Evolutionary conservation across 2,797 vertebrate species (phyloP).

Genomic region (Propithecus perrieri): DNA sequence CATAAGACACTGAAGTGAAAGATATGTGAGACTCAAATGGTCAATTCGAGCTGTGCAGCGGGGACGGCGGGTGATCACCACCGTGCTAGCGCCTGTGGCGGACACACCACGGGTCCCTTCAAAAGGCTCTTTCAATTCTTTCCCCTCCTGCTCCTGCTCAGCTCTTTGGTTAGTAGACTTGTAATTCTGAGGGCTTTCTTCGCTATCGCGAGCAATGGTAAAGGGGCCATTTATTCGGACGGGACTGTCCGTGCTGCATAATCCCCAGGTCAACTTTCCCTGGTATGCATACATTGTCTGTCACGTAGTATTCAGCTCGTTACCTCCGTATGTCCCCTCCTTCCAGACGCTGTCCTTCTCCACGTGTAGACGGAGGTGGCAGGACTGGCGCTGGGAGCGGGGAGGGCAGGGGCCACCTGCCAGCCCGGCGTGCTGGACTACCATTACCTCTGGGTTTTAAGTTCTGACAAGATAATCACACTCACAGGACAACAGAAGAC

Average conservation of each 20-base stretch:
- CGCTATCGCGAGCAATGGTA: not conserved
- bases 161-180: not conserved
- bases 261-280: not conserved
- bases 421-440: not conserved
- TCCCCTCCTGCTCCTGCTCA: not conserved
- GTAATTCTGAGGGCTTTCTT: not conserved
- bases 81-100: accelerated
- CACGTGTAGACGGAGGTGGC: accelerated
- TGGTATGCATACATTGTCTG: not conserved
- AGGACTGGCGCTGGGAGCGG: not conserved
- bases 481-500: not conserved
- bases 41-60: too few species aligned
- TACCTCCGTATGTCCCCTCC: not conserved
- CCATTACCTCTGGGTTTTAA: not conserved
- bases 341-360: not conserved
- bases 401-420: too few species aligned
- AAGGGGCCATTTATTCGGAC: not conserved
- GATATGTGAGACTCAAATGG: not conserved
- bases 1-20: not conserved
- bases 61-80: accelerated
- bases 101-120: accelerated
- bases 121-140: not conserved
- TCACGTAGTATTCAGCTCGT: not conserved
- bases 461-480: not conserved
- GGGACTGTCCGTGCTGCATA: not conserved